Percentiles rank a stretch among this genome's conserved stretches.
phyloP scores from a whole-genome alignment of 2,888 invertebrate species.

The Drosophila phalerata region DNA sequence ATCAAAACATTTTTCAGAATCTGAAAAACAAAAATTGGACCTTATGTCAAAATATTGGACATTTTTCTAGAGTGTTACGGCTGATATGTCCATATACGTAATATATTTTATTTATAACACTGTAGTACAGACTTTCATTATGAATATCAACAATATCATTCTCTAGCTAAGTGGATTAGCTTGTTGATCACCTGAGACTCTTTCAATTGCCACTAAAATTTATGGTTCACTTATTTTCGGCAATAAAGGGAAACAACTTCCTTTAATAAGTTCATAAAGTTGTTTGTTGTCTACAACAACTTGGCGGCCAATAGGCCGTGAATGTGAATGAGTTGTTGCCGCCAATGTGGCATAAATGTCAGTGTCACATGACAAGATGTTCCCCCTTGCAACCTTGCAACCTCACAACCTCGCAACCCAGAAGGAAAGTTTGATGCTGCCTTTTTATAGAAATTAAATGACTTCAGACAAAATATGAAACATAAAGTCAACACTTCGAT shows the following conservation, averaged over 20 bases:
- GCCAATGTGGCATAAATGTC: conserved; percentile 62
- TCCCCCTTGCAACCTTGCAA: conserved; percentile 2
- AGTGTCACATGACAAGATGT: conserved; percentile 54
- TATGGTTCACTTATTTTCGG: conserved; percentile 34
- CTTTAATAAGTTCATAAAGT: conserved; percentile 60
- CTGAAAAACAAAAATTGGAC: no score
- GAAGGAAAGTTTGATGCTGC: conserved; percentile 25
- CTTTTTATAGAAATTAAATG: conserved; percentile 67
- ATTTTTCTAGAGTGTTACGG: no score
- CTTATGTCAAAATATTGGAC: no score
- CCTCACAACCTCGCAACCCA: background rate
- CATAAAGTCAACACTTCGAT: conserved; percentile 70
- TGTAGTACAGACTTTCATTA: background rate
- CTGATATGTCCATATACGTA: no score
- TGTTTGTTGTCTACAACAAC: conserved; percentile 24
- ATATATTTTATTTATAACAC: background rate
- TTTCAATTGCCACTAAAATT: conserved; percentile 17
- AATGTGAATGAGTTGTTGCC: conserved; percentile 28
- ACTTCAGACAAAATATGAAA: conserved; percentile 63
- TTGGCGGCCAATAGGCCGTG: conserved; percentile 46
- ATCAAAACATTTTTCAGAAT: no score
- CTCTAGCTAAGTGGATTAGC: conserved; percentile 1
- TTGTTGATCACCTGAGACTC: conserved; percentile 43
- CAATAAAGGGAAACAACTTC: conserved; percentile 51
- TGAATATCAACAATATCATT: background rate